phyloP scores from a whole-genome alignment of 1,140 invertebrate genomes.

The Atopsyche davidsoni region DNA sequence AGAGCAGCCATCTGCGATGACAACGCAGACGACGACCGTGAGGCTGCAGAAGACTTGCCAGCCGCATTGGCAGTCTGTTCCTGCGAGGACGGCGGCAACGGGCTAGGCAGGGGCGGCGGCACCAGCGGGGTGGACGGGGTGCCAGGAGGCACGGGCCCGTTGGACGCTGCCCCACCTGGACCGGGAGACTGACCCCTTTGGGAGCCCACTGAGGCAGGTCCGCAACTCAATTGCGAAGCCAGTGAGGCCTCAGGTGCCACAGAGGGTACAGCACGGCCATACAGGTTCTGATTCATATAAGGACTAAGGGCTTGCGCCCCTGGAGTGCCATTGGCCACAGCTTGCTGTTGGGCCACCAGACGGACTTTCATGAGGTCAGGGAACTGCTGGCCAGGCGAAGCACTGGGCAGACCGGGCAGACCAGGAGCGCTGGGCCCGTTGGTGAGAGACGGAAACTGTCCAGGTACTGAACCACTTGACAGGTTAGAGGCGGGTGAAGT shows the following conservation, averaged over 20 bases:
- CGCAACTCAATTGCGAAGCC: constrained; percentile 28
- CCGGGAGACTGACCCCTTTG: constrained; percentile 47
- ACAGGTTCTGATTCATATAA: constrained; percentile 37
- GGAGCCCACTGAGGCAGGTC: constrained; percentile 39
- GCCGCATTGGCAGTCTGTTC: constrained; percentile 24
- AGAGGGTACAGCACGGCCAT: constrained; percentile 40
- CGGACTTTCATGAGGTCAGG: constrained; percentile 53
- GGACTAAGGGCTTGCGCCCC: constrained; percentile 35
- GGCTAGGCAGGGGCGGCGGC: constrained; percentile 38
- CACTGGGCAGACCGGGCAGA: constrained; percentile 45
- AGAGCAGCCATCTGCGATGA: constrained; percentile 67
- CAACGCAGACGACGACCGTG: constrained; percentile 47
- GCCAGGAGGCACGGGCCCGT: constrained; percentile 40
- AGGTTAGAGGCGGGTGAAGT: constrained; percentile 42
- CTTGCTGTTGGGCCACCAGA: constrained; percentile 29
- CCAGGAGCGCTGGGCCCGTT: constrained; percentile 51
- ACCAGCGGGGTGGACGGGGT: constrained; percentile 50
- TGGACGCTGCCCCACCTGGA: constrained; percentile 32
- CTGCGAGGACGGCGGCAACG: constrained; percentile 34
- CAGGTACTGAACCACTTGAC: constrained; percentile 49
- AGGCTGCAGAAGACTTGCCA: constrained; percentile 41
- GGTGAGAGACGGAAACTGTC: constrained; percentile 46
- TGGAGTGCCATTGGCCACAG: constrained; percentile 21
- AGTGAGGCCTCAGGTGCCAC: constrained; percentile 35
- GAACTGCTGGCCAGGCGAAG: constrained; percentile 49